A percentile compares a stretch with the other conserved stretches of the same genome.
These are phyloP conservation scores for Phalacrocorax pelagicus DNA, from an alignment of 2,113 vertebrate genomes.

Conservation along the genomic window DNA sequence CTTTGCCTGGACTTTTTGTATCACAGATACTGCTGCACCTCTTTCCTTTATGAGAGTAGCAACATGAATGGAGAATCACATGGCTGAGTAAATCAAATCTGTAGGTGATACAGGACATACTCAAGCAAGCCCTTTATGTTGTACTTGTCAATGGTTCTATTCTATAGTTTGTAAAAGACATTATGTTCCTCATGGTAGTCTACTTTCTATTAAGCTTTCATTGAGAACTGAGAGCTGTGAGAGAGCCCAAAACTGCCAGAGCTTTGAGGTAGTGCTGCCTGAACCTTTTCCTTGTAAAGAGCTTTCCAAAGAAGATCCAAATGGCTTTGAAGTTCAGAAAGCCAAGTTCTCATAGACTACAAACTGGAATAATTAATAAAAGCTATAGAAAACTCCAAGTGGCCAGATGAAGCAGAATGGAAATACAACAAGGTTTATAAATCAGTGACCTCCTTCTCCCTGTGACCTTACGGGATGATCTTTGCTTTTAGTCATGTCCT, in stretches of 20 bases:
- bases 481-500: slow-evolving; percentile 4
- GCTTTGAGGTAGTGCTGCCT: slow-evolving; percentile 4
- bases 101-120: not conserved
- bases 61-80: not conserved
- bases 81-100: slow-evolving; percentile 24
- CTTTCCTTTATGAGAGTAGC: not conserved
- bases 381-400: not conserved
- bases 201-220: slow-evolving; percentile 18
- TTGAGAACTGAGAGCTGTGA: not conserved
- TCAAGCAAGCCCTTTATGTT: not conserved
- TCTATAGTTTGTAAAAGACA: slow-evolving; percentile 9
- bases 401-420: not conserved
- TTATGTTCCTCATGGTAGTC: not conserved
- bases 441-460: not conserved
- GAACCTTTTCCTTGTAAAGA: not conserved
- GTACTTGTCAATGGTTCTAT: slow-evolving; percentile 1
- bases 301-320: slow-evolving; percentile 2
- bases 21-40: not conserved
- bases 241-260: not conserved
- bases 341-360: not conserved
- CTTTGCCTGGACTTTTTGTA: not conserved
- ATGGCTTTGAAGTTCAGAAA: slow-evolving; percentile 41
- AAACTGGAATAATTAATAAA: slow-evolving; percentile 30
- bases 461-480: not conserved
- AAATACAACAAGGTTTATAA: not conserved